Conservation (phyloP, 2,113 vertebrate species). For the Pedionomus torquatus region DNA sequence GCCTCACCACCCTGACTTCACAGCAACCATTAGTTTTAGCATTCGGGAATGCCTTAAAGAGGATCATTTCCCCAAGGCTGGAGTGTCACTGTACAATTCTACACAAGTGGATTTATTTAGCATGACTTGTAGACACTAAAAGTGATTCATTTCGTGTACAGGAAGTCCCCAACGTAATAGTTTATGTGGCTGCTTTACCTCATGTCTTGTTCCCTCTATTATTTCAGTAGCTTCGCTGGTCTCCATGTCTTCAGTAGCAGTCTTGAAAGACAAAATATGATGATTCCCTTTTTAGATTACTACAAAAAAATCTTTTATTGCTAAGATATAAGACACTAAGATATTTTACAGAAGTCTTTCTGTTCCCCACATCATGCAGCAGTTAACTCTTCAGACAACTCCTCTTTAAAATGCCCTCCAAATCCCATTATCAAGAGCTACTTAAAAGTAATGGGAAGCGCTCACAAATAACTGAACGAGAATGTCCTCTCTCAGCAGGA, state of each 20-base stretch:
- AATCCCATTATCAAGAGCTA: neutral
- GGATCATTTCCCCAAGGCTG: neutral
- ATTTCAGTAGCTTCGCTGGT: constrained; percentile 77
- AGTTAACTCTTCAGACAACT: neutral
- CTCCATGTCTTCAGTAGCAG: constrained; percentile 79
- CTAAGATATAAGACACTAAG: neutral
- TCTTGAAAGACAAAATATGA: constrained; percentile 53
- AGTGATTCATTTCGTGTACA: neutral
- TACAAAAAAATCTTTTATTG: neutral
- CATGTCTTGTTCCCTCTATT: constrained; percentile 76
- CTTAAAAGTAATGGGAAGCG: neutral
- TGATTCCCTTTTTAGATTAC: neutral
- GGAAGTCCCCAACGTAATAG: neutral
- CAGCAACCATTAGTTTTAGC: neutral
- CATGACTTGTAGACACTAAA: neutral
- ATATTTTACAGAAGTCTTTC: neutral
- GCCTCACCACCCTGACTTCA: neutral
- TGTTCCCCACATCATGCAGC: neutral
- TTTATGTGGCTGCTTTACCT: constrained; percentile 66
- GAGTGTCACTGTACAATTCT: neutral
- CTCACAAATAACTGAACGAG: neutral
- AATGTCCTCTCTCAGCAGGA: neutral
- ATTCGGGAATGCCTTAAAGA: neutral
- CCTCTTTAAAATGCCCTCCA: neutral
- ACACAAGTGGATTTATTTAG: neutral